A percentile compares a stretch with the other conserved stretches of the same genome.
phyloP scores from a whole-genome alignment of 2,797 vertebrate species.

The Lepus townsendii region DNA sequence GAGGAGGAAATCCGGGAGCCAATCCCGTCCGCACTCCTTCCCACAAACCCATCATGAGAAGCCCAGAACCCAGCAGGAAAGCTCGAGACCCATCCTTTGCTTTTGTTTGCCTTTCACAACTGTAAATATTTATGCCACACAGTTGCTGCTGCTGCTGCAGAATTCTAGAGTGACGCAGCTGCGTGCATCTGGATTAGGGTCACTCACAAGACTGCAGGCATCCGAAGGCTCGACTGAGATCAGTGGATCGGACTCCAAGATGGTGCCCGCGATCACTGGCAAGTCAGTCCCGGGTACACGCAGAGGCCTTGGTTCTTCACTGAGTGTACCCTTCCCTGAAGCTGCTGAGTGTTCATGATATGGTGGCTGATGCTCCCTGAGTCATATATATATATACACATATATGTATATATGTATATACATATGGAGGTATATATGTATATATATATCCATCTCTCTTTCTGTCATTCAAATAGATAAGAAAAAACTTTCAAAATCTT shows the following conservation, averaged over 20 bases:
- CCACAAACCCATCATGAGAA: not conserved
- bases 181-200: not conserved
- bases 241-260: not conserved
- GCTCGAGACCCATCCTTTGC: not conserved
- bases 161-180: not conserved
- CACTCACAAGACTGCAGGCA: not conserved
- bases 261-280: rapidly evolving
- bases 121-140: not conserved
- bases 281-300: not conserved
- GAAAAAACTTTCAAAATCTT: too few relatives aligned
- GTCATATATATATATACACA: not conserved
- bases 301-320: not conserved
- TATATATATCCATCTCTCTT: not conserved
- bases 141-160: not conserved
- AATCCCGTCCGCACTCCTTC: not conserved
- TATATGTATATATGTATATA: too few relatives aligned
- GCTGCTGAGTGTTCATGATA: not conserved
- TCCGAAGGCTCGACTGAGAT: not conserved
- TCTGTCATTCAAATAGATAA: too few relatives aligned
- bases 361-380: not conserved
- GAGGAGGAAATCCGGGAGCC: not conserved
- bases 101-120: not conserved
- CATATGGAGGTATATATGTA: too few relatives aligned
- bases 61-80: not conserved
- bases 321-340: not conserved